Base-by-base conservation (phyloP, 2,888 invertebrate genomes). In the Ophion ventricosus region DNA sequence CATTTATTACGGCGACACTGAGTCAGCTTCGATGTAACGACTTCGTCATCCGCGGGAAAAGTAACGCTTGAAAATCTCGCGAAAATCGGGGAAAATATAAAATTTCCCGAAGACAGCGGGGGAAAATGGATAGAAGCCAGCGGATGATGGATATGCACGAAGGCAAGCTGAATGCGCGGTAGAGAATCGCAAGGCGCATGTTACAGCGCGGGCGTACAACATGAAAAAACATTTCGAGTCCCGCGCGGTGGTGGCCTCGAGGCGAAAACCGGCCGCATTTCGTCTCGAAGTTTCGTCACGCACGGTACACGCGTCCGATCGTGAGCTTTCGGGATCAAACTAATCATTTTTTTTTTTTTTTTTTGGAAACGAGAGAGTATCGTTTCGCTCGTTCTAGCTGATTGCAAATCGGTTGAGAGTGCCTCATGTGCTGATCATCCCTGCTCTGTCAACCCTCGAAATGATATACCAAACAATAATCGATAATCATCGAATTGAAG, bases 221-320 rank as follows among this genome's bases (percentile, higher is more conserved):
- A 54, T 59, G 80, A 25, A 40, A 49, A 70, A 76, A 70, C 61
- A 78, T 66, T 77, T 81, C 67, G 77, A 43, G 67, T 64, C 69
- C 70, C 69, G 66, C 84, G 84, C 72, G 74, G 67, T 77, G 59
- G 64, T 77, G 64, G 79, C 72, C 86, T 83, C 85, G 69, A 75
- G 83, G 84, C 85, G 86, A 87, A 87, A 89, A 87, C 83, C 85
- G 69, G 74, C 85, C 81, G 84, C 90, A 90, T 87, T 90, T 87
- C 85, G 87, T 85, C 85, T 87, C 83, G 86, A 87, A 86, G 82
- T 77, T 83, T 87, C 88, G 87, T 73, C 85, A 84, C 82, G 84
- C 75, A 75, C 79, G 82, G 84, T 82, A 59, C 80, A 67, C 17
- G 49, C 49, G 4, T 35, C 66, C 56, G 56, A 61, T 43, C 82